phyloP scores from a whole-genome alignment of 2,888 invertebrate genomes.

The Laothoe populi region DNA sequence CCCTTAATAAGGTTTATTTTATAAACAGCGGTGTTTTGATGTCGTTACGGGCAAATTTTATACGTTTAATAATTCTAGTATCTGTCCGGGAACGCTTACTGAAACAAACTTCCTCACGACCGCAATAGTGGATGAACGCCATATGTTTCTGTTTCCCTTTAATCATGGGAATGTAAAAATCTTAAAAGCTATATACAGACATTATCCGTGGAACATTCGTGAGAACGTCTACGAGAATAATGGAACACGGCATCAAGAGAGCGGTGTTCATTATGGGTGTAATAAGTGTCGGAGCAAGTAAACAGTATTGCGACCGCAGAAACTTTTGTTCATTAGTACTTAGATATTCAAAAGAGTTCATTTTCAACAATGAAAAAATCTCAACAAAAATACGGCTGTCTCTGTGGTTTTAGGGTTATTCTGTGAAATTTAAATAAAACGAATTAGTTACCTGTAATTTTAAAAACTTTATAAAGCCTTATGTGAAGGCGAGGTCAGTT shows the following conservation, averaged over 20 bases:
- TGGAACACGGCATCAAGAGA: slow-evolving; percentile 31
- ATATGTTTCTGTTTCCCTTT: slow-evolving; percentile 14
- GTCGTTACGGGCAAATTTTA: slow-evolving; percentile 54
- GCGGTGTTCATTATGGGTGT: slow-evolving; percentile 34
- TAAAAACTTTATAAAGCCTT: slow-evolving; percentile 47
- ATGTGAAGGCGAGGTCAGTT: slow-evolving; percentile 42
- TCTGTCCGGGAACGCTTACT: slow-evolving; percentile 11
- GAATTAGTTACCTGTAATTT: slow-evolving; percentile 44
- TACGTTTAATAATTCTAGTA: slow-evolving; percentile 34
- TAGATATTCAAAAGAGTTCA: slow-evolving; percentile 37
- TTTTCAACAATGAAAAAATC: slow-evolving; percentile 60
- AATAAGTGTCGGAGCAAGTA: slow-evolving; percentile 26
- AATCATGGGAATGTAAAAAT: slow-evolving; percentile 24
- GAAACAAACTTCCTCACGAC: slow-evolving; percentile 19
- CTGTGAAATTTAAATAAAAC: slow-evolving; percentile 49
- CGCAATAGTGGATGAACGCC: slow-evolving; percentile 18
- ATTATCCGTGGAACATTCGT: slow-evolving; percentile 33
- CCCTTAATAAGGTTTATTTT: slow-evolving; percentile 73
- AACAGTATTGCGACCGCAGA: slow-evolving; percentile 21
- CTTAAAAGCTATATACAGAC: slow-evolving; percentile 17
- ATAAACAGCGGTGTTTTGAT: slow-evolving; percentile 59
- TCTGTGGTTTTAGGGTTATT: slow-evolving; percentile 68
- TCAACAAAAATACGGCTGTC: slow-evolving; percentile 66
- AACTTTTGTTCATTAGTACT: slow-evolving; percentile 32
- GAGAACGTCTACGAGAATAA: slow-evolving; percentile 39